Evolutionary conservation across 2,797 vertebrate species (phyloP).

Genomic region (Sebastes ruberrimus): DNA sequence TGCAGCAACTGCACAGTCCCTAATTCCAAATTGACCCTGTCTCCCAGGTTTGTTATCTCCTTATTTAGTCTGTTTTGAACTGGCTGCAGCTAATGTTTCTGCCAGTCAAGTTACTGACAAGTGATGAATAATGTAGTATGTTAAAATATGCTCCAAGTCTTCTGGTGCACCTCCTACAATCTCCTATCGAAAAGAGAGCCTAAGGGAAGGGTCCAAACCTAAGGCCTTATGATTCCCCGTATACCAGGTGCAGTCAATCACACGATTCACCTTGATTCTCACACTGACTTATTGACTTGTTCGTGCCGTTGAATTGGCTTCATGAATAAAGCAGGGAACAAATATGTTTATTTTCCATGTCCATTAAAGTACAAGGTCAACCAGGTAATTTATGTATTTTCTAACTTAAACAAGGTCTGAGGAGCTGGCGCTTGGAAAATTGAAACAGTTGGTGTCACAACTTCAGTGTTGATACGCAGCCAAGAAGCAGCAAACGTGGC

Average conservation of each 20-base stretch:
- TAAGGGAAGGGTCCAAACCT: slow-evolving; percentile 63
- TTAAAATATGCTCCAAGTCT: slow-evolving; percentile 65
- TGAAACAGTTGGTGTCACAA: slow-evolving; percentile 24
- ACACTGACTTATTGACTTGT: slow-evolving; percentile 71
- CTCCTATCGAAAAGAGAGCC: slow-evolving; percentile 52
- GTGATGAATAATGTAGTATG: slow-evolving; percentile 71
- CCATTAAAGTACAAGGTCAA: slow-evolving; percentile 69
- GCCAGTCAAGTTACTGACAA: slow-evolving; percentile 65
- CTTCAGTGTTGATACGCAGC: slow-evolving; percentile 5
- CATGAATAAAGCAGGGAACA: slow-evolving; percentile 77
- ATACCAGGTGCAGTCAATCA: slow-evolving; percentile 66
- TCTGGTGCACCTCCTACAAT: slow-evolving; percentile 45
- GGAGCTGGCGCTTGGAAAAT: slow-evolving; percentile 17
- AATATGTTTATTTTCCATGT: slow-evolving; percentile 68
- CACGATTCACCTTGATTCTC: slow-evolving; percentile 73
- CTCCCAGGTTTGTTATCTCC: slow-evolving; percentile 36
- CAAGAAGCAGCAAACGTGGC: background rate
- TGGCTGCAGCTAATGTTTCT: slow-evolving; percentile 61
- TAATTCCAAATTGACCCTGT: slow-evolving; percentile 35
- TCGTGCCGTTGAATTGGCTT: slow-evolving; percentile 61
- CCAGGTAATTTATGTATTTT: slow-evolving; percentile 60
- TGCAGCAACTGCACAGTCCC: background rate
- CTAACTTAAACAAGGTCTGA: slow-evolving; percentile 56
- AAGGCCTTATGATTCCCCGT: slow-evolving; percentile 56
- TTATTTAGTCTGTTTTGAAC: slow-evolving; percentile 52